Evolutionary conservation across 2,888 invertebrate species (phyloP), one percentile per base, ranked within the genome.

Genomic region (Zaprionus bogoriensis): DNA sequence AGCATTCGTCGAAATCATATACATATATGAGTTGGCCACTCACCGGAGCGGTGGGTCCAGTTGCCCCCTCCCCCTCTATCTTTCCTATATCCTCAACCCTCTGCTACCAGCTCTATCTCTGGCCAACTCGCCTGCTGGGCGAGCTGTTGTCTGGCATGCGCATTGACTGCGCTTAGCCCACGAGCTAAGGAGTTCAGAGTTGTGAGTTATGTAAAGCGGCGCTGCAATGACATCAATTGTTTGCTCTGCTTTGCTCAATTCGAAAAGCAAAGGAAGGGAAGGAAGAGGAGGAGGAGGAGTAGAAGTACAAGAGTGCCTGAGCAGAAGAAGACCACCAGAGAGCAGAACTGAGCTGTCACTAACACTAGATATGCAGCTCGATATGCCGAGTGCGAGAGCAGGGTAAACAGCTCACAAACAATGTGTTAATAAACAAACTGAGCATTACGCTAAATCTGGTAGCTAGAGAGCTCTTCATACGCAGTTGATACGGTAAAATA

Each of bases 1-100:
- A 83, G 83, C 83, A 88, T 83, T 83, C 83, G 88, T 72, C 83
- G 83, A 81, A 83, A 74, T 83, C 87, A 83, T 87, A 87, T 87
- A 87, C 88, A 83, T 84, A 84, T 77, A 87, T 80, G 80, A 87
- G 71, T 78, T 65, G 79, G 42, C 62, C 74, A 71, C 61, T 68
- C 46, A 54, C 17, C 61, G 55, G 12, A 48, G 32, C 32, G 32
- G 70, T 46, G 69, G 39, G 23, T 42, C 67, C 51, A 51, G 20
- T 17, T 51, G 36, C n/a, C 52, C 20, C 25, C 41, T 30, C 12
- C 60, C 53, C 32, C 48, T 42, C 69, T 32, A 44, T 61, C 14
- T 17, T 1, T 17, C 2, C 10, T 59, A 67, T 68, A 70, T 54
- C 30, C 48, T 17, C 38, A 51, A 38, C 30, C 68, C 12, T 6